Evolutionary conservation across 2,797 vertebrate species (phyloP).

Genomic region (Oceanodroma leucorhoa): DNA sequence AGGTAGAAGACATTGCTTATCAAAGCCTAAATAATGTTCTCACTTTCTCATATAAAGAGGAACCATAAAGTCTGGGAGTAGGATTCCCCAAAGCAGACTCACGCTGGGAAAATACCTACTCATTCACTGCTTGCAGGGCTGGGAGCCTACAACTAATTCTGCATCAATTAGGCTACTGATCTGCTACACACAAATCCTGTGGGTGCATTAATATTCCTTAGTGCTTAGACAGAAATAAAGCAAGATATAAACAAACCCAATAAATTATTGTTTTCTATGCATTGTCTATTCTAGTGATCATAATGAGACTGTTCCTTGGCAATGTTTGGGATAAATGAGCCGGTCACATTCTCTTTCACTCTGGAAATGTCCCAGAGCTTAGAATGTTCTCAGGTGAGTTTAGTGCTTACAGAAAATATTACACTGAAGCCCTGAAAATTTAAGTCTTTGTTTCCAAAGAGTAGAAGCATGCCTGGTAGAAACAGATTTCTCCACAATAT

Average conservation of each 20-base stretch:
- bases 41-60: not conserved
- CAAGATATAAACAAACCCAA: not conserved
- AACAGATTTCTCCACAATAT: not conserved
- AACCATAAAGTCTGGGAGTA: not conserved
- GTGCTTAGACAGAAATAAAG: not conserved
- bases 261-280: not conserved
- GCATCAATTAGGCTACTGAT: not conserved
- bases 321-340: not conserved
- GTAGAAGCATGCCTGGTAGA: not conserved
- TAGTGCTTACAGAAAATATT: not conserved
- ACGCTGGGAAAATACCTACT: not conserved
- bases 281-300: not conserved
- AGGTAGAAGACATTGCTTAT: constrained; percentile 37
- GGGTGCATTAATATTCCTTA: not conserved
- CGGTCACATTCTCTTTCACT: not conserved
- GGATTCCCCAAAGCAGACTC: constrained; percentile 35
- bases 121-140: not conserved
- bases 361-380: not conserved
- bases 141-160: not conserved
- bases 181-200: not conserved
- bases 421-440: not conserved
- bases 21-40: constrained; percentile 41
- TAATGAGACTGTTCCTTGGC: not conserved
- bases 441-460: not conserved
- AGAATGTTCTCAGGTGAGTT: not conserved